Conservation (phyloP, 2,888 invertebrate genomes). For the Eurytoma californica region DNA sequence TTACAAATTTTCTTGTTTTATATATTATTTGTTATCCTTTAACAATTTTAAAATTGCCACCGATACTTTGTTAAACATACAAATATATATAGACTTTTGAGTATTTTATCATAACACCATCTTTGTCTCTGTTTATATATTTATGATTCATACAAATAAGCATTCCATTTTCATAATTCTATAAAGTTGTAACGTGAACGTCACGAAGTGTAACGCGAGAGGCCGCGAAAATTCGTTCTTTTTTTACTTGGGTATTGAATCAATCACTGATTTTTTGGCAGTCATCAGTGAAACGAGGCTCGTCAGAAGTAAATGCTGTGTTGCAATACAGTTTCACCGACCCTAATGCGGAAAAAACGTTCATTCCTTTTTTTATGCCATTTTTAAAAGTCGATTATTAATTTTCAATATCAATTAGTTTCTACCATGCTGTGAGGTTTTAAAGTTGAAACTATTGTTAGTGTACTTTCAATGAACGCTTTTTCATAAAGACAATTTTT, state of each 20-base stretch:
- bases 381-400: background rate
- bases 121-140: conserved; percentile 3
- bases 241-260: conserved; percentile 13
- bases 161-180: conserved; percentile 18
- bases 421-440: too few relatives aligned
- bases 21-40: conserved; percentile 17
- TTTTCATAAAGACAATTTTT: background rate
- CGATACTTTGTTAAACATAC: conserved; percentile 31
- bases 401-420: too few relatives aligned
- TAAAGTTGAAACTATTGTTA: too few relatives aligned
- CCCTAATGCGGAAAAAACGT: conserved; percentile 8
- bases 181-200: background rate
- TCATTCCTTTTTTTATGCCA: background rate
- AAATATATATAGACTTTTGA: conserved; percentile 44
- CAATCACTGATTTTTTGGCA: conserved; percentile 50
- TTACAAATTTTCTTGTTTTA: conserved; percentile 37
- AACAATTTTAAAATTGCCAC: conserved; percentile 23
- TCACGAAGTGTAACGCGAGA: background rate
- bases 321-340: background rate
- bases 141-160: conserved; percentile 33
- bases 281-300: conserved; percentile 41
- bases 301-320: conserved; percentile 20
- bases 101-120: conserved; percentile 34
- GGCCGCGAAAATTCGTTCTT: conserved; percentile 36
- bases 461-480: too few relatives aligned